Evolutionary conservation across 2,888 invertebrate genomes (phyloP).

Genomic region (Trichacis sp.): DNA sequence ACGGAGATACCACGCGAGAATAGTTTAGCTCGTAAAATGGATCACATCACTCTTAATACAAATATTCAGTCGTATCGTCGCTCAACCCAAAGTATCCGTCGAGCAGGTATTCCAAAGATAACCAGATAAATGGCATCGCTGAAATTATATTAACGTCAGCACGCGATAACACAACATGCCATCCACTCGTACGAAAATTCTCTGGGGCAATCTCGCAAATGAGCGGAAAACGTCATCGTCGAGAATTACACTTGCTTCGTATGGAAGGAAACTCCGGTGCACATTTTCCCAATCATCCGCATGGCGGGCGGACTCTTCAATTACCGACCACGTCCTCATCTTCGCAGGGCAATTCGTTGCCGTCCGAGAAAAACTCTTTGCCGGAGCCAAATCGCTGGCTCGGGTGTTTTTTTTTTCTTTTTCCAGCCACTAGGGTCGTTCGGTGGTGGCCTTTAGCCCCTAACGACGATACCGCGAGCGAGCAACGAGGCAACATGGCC

Average conservation of each 20-base stretch:
- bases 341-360: slow-evolving; percentile 1
- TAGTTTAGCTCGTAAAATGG: background rate
- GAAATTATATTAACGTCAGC: too few species aligned
- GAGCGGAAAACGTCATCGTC: background rate
- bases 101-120: background rate
- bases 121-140: too few species aligned
- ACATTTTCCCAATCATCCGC: background rate
- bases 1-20: background rate
- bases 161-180: too few species aligned
- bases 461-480: background rate
- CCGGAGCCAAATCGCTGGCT: background rate
- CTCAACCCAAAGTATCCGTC: background rate
- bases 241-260: background rate
- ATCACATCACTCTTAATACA: background rate
- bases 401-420: background rate
- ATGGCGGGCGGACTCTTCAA: background rate
- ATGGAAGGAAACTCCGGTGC: too few species aligned
- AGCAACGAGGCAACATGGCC: background rate
- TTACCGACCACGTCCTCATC: background rate
- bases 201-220: too few species aligned
- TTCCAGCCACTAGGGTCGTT: background rate
- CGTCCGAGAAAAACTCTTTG: background rate
- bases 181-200: too few species aligned
- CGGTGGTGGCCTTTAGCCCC: too few species aligned
- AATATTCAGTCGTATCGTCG: background rate